Evolutionary conservation across 1,140 invertebrate genomes (phyloP), one percentile per base, ranked within the genome.

Genomic region (Zaprionus ornatus): DNA sequence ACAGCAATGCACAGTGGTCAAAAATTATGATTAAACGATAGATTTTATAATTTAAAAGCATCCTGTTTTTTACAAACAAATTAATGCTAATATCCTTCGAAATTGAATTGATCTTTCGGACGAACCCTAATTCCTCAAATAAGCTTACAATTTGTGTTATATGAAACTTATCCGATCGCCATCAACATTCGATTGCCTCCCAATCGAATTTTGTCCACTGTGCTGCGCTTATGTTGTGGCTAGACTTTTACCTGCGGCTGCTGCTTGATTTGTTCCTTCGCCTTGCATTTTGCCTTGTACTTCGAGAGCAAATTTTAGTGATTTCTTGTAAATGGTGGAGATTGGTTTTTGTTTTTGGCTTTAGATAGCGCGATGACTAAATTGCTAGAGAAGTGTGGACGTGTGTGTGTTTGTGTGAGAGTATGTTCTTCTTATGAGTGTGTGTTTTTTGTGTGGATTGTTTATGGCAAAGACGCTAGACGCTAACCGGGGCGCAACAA

Each of bases 271-370:
- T 74, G 70, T 63, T 78, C 64, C 67, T 67, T 81, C 59, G 57
- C 52, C 71, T 63, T 35, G 72, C 37, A 74, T 69, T 79, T 79
- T 61, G 63, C 59, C 65, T 77, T 74, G 69, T 77, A 57, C 60
- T 74, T 64, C 67, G 67, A 74, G 82, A 85, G 83, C 83, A 80
- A 87, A 74, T 82, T 82, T 87, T 80, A 87, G 79, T 86, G 80
- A 82, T 29, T 61, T 87, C 45, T 74, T 67, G 37, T 80, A 70
- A 83, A 69, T 83, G 74, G 77, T 70, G 57, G 15, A 54, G 12
- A 27, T 74, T 68, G 57, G 37, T 68, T 56, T 56, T 56, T 56
- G 23, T 45, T 29, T 72, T 77, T 65, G 72, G 67, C 69, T 71
- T 83, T 83, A 68, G 42, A 79, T 72, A 80, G 56, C 71, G 61